Conservation (phyloP, 1,140 invertebrate genomes). For the Drosophila nigrodunni region DNA sequence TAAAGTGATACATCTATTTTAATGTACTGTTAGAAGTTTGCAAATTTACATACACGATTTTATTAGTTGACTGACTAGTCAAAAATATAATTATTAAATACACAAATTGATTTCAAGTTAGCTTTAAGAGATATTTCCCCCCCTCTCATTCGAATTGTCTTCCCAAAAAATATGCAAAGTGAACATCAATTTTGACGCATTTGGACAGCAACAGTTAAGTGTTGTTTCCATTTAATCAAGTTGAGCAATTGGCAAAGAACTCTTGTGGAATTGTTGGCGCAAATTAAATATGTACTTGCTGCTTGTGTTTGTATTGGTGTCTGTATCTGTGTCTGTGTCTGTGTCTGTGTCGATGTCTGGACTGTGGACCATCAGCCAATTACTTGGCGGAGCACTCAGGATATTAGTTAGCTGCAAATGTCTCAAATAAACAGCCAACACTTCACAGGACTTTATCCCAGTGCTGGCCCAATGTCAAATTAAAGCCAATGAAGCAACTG, state of each 20-base stretch:
- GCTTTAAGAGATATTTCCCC: too few relatives aligned
- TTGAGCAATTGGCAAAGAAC: constrained; percentile 28
- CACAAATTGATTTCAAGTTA: too few relatives aligned
- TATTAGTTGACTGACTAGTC: too few relatives aligned
- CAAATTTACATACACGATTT: too few relatives aligned
- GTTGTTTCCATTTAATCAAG: constrained; percentile 44
- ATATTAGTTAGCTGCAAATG: constrained; percentile 51
- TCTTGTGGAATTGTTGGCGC: constrained; percentile 28
- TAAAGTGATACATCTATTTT: too few relatives aligned
- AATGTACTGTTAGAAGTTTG: too few relatives aligned
- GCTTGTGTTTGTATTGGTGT: neutral
- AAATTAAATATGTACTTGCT: constrained; percentile 45
- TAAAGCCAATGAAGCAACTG: constrained; percentile 66
- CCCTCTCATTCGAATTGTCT: too few relatives aligned
- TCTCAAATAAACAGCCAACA: constrained; percentile 50
- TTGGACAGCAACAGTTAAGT: constrained; percentile 19
- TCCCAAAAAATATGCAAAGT: too few relatives aligned
- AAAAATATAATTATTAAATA: too few relatives aligned
- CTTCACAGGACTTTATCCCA: constrained; percentile 12
- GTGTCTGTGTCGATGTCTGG: neutral
- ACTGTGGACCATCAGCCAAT: constrained; percentile 33
- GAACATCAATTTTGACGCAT: neutral
- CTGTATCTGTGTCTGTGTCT: neutral
- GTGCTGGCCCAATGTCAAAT: constrained; percentile 47
- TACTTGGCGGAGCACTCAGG: constrained; percentile 50